Percentiles rank a stretch among this genome's conserved stretches.
These are phyloP conservation scores for Hirundichthys speculiger DNA, from an alignment of 2,113 vertebrate species.

Conservation along the genomic window DNA sequence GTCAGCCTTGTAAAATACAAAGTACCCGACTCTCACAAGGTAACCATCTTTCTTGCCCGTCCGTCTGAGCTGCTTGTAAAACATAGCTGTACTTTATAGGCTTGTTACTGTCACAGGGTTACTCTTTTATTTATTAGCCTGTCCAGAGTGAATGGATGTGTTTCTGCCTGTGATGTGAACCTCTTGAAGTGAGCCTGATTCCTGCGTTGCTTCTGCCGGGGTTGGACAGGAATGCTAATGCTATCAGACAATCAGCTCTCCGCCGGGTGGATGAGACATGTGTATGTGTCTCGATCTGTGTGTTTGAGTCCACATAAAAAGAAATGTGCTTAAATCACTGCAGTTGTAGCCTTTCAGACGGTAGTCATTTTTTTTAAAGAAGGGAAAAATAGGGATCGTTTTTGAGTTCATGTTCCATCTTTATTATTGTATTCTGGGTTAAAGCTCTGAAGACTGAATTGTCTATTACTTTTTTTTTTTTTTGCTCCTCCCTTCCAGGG, in stretches of 20 bases:
- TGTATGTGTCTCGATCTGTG: conserved; percentile 9
- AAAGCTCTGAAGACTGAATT: conserved; percentile 25
- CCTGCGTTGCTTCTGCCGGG: conserved; percentile 65
- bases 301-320: conserved; percentile 31
- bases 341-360: no score
- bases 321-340: conserved; percentile 37
- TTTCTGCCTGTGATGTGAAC: conserved; percentile 71
- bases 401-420: neutral
- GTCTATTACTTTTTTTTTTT: conserved; percentile 31
- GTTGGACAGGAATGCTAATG: conserved; percentile 75
- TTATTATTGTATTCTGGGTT: neutral
- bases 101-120: conserved; percentile 77
- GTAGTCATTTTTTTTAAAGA: neutral
- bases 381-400: neutral
- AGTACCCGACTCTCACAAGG: conserved; percentile 45
- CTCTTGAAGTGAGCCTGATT: conserved; percentile 74
- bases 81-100: conserved; percentile 78
- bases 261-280: conserved; percentile 50
- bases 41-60: conserved; percentile 64
- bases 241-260: conserved; percentile 72
- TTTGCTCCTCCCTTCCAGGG: conserved; percentile 19
- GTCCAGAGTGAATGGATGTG: conserved; percentile 70
- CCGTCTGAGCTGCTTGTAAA: conserved; percentile 79
- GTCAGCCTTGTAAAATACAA: conserved; percentile 67
- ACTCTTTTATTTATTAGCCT: conserved; percentile 80